Evolutionary conservation across 2,113 vertebrate species (phyloP).

Genomic region (Hymenochirus boettgeri): DNA sequence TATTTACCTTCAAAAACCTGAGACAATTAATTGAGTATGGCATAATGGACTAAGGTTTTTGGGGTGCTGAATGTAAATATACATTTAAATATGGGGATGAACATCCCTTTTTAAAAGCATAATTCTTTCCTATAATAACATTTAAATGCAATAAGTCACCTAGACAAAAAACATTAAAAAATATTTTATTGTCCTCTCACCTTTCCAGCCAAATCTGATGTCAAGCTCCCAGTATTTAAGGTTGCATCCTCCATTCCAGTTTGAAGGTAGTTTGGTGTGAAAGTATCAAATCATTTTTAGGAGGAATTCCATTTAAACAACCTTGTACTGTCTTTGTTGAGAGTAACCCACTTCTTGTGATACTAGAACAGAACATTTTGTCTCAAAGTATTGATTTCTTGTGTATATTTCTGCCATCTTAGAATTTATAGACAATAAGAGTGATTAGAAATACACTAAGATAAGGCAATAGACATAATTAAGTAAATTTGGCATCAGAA

Average conservation of each 20-base stretch:
- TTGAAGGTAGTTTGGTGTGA: slow-evolving; percentile 10
- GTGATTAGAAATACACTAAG: slow-evolving; percentile 1
- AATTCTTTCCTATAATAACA: too few species aligned
- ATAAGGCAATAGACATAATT: slow-evolving; percentile 3
- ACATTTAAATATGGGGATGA: too few species aligned
- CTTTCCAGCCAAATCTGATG: slow-evolving; percentile 2
- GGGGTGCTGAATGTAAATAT: too few species aligned
- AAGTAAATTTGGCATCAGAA: slow-evolving; percentile 11
- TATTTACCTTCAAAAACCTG: too few species aligned
- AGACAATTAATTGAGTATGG: too few species aligned
- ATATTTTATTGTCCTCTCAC: slow-evolving; percentile 4
- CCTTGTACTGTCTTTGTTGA: not conserved
- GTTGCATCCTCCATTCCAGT: not conserved
- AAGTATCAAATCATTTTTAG: slow-evolving; percentile 2
- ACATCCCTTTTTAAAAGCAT: too few species aligned
- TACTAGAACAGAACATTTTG: not conserved
- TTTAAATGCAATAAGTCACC: too few species aligned
- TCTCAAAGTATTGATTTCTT: not conserved
- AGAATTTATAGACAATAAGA: not conserved
- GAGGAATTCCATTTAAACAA: slow-evolving; percentile 1
- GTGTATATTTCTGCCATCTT: slow-evolving; percentile 3
- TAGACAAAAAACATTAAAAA: too few species aligned
- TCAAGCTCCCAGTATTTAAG: not conserved
- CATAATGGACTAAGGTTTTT: too few species aligned
- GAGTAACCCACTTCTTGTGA: slow-evolving; percentile 18